Evolutionary conservation across 2,888 invertebrate species (phyloP), one percentile per base, ranked within the genome.

Genomic region (Trissonchulus latispiculum): DNA sequence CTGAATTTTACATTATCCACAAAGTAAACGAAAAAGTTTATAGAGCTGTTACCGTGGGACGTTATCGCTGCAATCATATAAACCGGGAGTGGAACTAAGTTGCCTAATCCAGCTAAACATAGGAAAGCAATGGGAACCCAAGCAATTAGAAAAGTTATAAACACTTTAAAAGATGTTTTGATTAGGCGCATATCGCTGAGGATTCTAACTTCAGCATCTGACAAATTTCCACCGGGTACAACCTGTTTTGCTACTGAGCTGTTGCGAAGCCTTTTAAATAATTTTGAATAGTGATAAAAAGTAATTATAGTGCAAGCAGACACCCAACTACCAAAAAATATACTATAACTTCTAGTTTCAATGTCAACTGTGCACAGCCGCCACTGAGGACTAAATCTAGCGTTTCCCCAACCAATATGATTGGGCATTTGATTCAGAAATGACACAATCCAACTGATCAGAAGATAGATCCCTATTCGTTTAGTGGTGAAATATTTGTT

Each of bases 351-450:
- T 8, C 28, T 2, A 32, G 31, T 32, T 18, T 70, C 70, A 23
- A 36, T 8, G 29, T 70, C 70, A 48, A 70, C n/a, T 31, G 70
- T 70, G 31, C 70, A 70, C n/a, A 70, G 3, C 28, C 36, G 29
- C 28, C 36, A 70, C 2, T 28, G 37, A 28, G 3, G 18, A 48
- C 37, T 37, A 48, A 37, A 70, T 31, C 48, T 36, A 8, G 29
- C 36, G 29, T 70, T 2, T 2, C 70, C 70, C 70, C 70, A 70
- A 28, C 70, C 70, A 2, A 37, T 23, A 48, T 70, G 70, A 37
- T 70, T 70, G 15, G 70, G 70, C 70, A 70, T n/a, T 28, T 70
- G 70, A n/a, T 35, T 37, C n/a, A 36, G 2, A 32, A 70, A 70
- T 35, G 35, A 35, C 3, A 36, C 23, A 8, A 37, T 3, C 70